Conservation (phyloP, 2,888 invertebrate species). For the Trileptium ribeirensis region DNA sequence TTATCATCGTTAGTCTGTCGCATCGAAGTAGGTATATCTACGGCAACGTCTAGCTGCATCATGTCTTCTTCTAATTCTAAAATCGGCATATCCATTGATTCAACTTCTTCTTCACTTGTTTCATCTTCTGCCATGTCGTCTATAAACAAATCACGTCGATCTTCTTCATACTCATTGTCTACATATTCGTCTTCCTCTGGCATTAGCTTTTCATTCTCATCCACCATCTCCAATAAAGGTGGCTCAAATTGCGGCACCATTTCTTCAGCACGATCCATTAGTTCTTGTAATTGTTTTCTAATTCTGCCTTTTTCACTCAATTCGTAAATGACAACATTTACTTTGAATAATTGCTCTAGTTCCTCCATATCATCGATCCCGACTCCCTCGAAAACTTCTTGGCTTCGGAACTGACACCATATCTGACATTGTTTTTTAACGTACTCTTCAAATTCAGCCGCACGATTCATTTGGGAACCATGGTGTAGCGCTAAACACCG, state of each 20-base stretch:
- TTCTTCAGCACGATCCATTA: neutral
- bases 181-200: neutral
- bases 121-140: neutral
- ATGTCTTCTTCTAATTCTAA: neutral
- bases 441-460: neutral
- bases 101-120: too few relatives aligned
- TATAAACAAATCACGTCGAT: neutral
- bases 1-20: too few relatives aligned
- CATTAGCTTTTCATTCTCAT: neutral
- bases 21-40: too few relatives aligned
- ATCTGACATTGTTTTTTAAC: neutral
- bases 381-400: neutral
- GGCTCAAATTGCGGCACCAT: neutral
- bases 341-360: neutral
- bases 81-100: neutral
- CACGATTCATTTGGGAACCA: neutral
- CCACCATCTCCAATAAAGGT: neutral
- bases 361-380: neutral
- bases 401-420: neutral
- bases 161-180: neutral
- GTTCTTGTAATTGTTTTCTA: neutral
- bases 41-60: too few relatives aligned
- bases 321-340: neutral
- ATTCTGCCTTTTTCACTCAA: neutral
- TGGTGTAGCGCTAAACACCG: neutral